Evolutionary conservation across 2,797 vertebrate species (phyloP).

Genomic region (Acanthiza pusilla): DNA sequence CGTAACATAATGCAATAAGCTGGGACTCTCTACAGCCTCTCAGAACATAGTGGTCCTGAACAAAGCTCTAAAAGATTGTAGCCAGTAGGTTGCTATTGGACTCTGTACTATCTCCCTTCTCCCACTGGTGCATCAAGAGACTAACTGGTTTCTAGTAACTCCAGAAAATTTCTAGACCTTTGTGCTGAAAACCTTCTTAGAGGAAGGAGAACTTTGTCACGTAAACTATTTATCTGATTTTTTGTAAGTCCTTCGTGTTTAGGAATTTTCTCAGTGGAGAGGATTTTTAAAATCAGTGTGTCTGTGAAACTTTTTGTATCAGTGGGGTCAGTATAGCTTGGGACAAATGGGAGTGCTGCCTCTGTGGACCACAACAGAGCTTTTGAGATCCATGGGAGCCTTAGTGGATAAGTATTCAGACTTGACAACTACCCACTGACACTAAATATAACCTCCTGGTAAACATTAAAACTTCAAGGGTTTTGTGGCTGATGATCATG

Average conservation of each 20-base stretch:
- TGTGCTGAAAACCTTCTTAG: not conserved
- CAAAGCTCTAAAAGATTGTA: not conserved
- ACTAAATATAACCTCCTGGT: constrained; percentile 34
- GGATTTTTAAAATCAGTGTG: not conserved
- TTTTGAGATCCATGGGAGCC: not conserved
- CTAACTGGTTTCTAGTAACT: not conserved
- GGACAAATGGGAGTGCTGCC: not conserved
- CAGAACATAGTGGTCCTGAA: not conserved
- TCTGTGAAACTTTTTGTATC: not conserved
- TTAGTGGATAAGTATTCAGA: not conserved
- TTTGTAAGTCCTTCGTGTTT: not conserved
- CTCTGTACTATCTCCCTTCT: not conserved
- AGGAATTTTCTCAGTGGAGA: not conserved
- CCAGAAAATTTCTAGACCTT: not conserved
- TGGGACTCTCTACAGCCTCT: not conserved
- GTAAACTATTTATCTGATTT: not conserved
- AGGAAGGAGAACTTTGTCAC: not conserved
- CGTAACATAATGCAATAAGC: rapidly evolving
- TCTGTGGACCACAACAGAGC: not conserved
- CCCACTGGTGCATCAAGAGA: not conserved
- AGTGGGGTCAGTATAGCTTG: not conserved
- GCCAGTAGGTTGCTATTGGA: not conserved
- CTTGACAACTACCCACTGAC: not conserved
- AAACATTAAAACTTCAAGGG: constrained; percentile 45
- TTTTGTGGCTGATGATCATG: constrained; percentile 17